These are phyloP conservation scores for Stylophora pistillata DNA, from an alignment of 64 coral and sea anemone genomes.

Conservation along the genomic window DNA sequence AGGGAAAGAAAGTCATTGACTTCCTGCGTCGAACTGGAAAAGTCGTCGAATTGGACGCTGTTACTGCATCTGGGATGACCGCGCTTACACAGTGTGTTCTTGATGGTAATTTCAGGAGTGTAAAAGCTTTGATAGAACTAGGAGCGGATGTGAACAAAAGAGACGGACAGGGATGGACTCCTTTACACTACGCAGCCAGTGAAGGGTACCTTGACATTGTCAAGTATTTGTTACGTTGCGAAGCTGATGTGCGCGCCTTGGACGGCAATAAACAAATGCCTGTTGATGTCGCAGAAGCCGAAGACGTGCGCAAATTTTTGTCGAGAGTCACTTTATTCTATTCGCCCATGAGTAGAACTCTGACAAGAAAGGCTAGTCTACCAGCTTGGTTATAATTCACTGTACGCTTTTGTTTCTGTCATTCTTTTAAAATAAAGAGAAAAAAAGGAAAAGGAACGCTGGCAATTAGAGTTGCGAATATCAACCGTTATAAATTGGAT, in stretches of 20 bases:
- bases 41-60: conserved; percentile 47
- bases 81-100: conserved; percentile 67
- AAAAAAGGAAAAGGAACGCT: not conserved
- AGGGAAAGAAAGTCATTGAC: conserved; percentile 26
- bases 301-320: conserved; percentile 38
- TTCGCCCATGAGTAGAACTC: conserved; percentile 6
- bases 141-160: conserved; percentile 79
- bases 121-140: conserved; percentile 51
- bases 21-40: conserved; percentile 12
- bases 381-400: conserved; percentile 1
- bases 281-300: conserved; percentile 66
- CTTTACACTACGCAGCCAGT: conserved; percentile 72
- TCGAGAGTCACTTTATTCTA: conserved; percentile 26
- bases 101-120: conserved; percentile 51
- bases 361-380: not conserved
- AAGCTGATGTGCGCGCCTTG: conserved; percentile 62
- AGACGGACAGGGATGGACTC: conserved; percentile 48
- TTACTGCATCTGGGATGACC: conserved; percentile 66
- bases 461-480: no score
- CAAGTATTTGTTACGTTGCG: conserved; percentile 46
- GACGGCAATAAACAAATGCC: conserved; percentile 56
- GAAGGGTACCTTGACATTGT: conserved; percentile 67
- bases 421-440: not conserved
- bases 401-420: no score
- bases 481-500: no score